phyloP scores from a whole-genome alignment of 1,140 invertebrate genomes.

The Atta texana region DNA sequence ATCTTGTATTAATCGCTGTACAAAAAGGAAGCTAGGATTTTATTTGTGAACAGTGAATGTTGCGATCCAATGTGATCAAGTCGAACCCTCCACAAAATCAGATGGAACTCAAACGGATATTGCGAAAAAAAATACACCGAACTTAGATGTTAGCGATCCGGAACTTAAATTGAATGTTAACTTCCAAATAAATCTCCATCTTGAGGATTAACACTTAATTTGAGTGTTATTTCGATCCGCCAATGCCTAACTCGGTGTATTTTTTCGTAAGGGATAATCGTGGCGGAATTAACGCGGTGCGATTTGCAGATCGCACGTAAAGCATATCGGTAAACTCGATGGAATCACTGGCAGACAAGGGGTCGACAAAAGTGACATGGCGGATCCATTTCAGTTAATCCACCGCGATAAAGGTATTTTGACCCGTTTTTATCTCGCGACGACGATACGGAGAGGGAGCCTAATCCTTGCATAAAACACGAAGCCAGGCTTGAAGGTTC shows the following conservation, averaged over 20 bases:
- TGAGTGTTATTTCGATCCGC: no score
- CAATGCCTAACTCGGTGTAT: no score
- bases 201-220: no score
- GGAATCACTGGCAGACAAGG: background rate
- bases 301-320: slow-evolving; percentile 23
- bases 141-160: no score
- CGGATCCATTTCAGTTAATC: slow-evolving; percentile 58
- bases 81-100: background rate
- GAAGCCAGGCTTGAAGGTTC: slow-evolving; percentile 10
- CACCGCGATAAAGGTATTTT: slow-evolving; percentile 47
- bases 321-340: slow-evolving; percentile 39
- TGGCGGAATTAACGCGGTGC: background rate
- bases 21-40: background rate
- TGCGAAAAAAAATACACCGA: no score
- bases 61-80: no score
- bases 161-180: no score
- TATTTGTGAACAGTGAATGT: no score
- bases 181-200: no score
- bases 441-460: background rate
- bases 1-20: no score
- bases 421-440: slow-evolving; percentile 52
- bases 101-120: background rate
- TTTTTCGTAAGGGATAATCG: slow-evolving; percentile 2
- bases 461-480: slow-evolving; percentile 47
- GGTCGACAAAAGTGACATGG: slow-evolving; percentile 23